A percentile compares a stretch with the other conserved stretches of the same genome.
phyloP scores from a whole-genome alignment of 2,113 vertebrate species.

The Petrocephalus microphthalmus region DNA sequence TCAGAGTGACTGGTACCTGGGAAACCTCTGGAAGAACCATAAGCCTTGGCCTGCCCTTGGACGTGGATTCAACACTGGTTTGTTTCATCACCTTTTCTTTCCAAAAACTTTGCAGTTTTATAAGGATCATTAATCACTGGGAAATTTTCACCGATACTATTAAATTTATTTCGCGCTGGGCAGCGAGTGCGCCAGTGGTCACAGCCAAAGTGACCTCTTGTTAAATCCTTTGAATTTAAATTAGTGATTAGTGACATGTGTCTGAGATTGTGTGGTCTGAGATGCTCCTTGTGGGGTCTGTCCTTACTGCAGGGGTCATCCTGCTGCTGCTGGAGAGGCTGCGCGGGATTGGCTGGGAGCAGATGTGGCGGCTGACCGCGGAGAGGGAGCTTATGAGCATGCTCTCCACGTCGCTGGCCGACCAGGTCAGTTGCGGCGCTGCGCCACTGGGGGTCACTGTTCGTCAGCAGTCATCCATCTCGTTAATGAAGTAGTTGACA shows the following conservation, averaged over 20 bases:
- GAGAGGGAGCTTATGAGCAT: conserved; percentile 83
- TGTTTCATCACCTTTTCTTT: neutral
- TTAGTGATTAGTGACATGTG: neutral
- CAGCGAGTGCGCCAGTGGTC: neutral
- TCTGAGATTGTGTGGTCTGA: neutral
- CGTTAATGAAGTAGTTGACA: neutral
- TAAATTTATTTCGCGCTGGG: neutral
- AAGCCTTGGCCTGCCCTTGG: conserved; percentile 91
- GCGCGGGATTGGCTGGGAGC: conserved; percentile 78
- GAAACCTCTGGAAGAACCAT: conserved; percentile 93
- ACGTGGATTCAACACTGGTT: conserved; percentile 94
- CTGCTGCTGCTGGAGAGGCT: conserved; percentile 79
- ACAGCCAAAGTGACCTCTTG: neutral
- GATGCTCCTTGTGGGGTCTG: neutral
- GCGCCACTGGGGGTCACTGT: neutral
- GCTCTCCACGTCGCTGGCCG: conserved; percentile 83
- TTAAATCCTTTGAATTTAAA: neutral
- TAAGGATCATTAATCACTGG: neutral
- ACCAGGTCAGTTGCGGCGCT: conserved; percentile 67
- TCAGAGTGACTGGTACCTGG: conserved; percentile 93
- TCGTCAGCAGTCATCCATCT: neutral
- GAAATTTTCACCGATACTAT: neutral
- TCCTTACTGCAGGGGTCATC: conserved; percentile 72
- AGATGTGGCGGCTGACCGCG: conserved; percentile 82
- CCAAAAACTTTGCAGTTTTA: neutral